These are phyloP conservation scores for Trichosurus vulpecula DNA, from an alignment of 2,797 vertebrate species.

Conservation along the genomic window DNA sequence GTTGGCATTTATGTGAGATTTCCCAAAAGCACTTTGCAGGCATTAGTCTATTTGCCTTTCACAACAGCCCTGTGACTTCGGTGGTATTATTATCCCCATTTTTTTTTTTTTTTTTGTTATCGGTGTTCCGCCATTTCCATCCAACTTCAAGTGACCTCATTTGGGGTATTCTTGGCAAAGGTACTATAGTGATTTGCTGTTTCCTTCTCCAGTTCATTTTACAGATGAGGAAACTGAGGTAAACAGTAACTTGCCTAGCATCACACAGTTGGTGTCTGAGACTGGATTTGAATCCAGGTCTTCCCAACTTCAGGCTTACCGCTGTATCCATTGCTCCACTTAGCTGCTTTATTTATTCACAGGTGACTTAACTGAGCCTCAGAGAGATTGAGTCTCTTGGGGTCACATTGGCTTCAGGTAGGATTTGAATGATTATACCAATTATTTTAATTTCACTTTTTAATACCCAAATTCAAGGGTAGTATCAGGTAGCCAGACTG, in stretches of 20 bases:
- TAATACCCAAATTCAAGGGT: conserved; percentile 26
- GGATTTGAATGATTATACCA: background rate
- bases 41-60: background rate
- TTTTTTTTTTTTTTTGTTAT: background rate
- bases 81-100: background rate
- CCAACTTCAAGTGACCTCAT: background rate
- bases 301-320: background rate
- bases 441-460: conserved; percentile 73
- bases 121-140: background rate
- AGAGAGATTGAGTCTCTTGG: background rate
- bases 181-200: background rate
- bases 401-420: background rate
- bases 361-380: background rate
- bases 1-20: background rate
- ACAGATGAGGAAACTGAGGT: background rate
- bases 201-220: background rate
- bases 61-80: background rate
- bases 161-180: background rate
- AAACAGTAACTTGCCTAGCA: background rate
- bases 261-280: background rate
- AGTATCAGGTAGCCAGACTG: conserved; percentile 26
- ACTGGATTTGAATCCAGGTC: background rate
- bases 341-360: background rate
- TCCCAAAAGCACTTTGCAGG: background rate
- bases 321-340: background rate